Evolutionary conservation across 2,797 vertebrate genomes (phyloP).

Genomic region (Trematocara caparti): DNA sequence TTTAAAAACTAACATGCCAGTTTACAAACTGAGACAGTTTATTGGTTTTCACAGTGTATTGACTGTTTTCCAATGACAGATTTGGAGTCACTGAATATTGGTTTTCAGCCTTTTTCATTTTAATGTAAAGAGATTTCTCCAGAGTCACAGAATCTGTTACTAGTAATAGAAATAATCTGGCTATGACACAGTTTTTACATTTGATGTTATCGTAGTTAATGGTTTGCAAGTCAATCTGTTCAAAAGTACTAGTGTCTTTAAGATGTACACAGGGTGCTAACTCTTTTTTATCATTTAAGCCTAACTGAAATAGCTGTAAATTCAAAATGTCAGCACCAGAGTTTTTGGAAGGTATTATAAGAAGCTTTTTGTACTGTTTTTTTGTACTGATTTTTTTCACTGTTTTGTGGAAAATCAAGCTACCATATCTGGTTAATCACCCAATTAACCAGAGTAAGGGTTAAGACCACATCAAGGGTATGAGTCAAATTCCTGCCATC

Average conservation of each 20-base stretch:
- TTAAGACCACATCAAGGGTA: background rate
- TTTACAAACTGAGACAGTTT: background rate
- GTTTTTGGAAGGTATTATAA: background rate
- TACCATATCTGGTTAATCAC: background rate
- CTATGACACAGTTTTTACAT: background rate
- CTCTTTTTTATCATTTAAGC: background rate
- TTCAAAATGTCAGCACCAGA: background rate
- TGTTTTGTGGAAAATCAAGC: background rate
- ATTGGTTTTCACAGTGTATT: background rate
- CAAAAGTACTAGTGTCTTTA: background rate
- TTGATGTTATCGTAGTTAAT: background rate
- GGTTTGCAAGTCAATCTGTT: background rate
- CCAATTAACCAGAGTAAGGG: background rate
- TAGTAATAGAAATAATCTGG: background rate
- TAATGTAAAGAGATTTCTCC: background rate
- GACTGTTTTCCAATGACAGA: background rate
- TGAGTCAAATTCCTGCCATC: background rate
- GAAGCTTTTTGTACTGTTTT: background rate
- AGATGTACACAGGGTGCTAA: background rate
- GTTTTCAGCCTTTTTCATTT: background rate
- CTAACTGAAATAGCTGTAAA: background rate
- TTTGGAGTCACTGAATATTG: background rate
- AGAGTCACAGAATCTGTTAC: background rate
- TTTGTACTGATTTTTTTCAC: background rate
- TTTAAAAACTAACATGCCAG: background rate